Base-by-base conservation (phyloP, 2,113 vertebrate genomes). In the Laterallus jamaicensis region DNA sequence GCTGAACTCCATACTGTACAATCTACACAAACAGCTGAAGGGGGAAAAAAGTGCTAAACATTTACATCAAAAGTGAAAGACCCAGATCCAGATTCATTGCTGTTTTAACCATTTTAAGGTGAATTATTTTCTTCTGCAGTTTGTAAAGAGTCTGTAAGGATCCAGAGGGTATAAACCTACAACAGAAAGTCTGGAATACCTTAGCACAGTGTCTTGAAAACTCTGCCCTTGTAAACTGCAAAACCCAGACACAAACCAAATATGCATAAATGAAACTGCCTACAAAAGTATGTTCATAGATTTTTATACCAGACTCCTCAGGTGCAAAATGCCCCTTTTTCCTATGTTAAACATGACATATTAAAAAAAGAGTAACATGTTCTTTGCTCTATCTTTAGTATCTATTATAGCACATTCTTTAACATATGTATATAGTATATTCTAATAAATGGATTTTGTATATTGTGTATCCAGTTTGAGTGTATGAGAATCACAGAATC, bases 311-410 rank as follows among this genome's bases (percentile, higher is more conserved):
- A 79, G 28, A 24, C 6, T 70, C 10, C 6, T 49, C 50, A 17
- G 2, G 3, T 37, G 3, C 39, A 82, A 67, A 64, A 4, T 9
- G 3, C 0, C 1, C 5, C 5, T 8, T 6, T 76, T 11, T 31
- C 4, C 24, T 20, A 7, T 37, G 20, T 62, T 78, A 91, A 80
- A 35, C 11, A 42, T 9, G 60, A 64, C 1, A 1, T 11, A 32
- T 42, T 35, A 90, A 39, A 16, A 16, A 69, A 49, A 44, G 50
- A 79, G 90, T 35, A 49, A 14, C 42, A 9, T 15, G 15, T 54
- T 52, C 7, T 56, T 17, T 68, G 3, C 54, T 58, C 21, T 18
- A 13, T 25, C 7, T 47, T n/a, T 56, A 14, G 3, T 29, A 25
- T 26, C 52, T 74, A 7, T 15, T 62, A 49, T 3, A 24, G 8